These are phyloP conservation scores for Nasalis larvatus DNA, from an alignment of 2,113 vertebrate genomes.

Conservation along the genomic window DNA sequence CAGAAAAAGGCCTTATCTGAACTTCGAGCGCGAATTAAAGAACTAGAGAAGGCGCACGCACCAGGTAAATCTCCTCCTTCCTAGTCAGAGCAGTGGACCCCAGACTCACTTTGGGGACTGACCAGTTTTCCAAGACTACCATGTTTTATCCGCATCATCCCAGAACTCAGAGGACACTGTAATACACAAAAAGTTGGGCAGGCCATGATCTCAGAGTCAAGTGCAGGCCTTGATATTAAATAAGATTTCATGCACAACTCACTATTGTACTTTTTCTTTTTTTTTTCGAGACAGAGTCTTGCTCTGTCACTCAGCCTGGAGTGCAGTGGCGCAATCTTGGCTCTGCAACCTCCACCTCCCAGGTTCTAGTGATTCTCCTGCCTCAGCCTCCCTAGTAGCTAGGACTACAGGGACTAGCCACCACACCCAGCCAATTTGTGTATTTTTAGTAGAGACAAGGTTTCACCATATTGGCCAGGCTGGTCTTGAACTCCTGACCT, in stretches of 20 bases:
- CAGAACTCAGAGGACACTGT: background rate
- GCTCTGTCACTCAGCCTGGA: no score
- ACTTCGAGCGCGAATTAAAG: conserved; percentile 78
- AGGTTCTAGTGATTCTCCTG: no score
- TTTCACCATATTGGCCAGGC: no score
- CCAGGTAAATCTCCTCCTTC: conserved; percentile 57
- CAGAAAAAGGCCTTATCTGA: conserved; percentile 84
- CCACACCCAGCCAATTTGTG: no score
- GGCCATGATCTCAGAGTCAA: background rate
- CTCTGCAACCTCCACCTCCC: no score
- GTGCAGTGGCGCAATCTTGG: fast-evolving
- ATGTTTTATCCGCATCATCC: background rate
- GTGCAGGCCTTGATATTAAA: background rate
- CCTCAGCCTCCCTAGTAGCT: no score
- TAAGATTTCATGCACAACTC: background rate
- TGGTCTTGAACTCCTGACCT: no score
- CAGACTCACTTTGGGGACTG: background rate
- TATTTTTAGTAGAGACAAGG: no score
- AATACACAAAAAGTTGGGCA: background rate
- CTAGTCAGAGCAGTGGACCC: background rate
- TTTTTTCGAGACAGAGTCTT: no score
- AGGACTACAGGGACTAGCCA: no score
- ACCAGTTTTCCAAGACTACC: background rate
- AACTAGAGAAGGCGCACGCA: conserved; percentile 75
- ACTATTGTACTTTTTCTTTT: background rate